These are phyloP conservation scores for Steinernema feltiae DNA, from an alignment of 1,140 invertebrate genomes.

Conservation along the genomic window DNA sequence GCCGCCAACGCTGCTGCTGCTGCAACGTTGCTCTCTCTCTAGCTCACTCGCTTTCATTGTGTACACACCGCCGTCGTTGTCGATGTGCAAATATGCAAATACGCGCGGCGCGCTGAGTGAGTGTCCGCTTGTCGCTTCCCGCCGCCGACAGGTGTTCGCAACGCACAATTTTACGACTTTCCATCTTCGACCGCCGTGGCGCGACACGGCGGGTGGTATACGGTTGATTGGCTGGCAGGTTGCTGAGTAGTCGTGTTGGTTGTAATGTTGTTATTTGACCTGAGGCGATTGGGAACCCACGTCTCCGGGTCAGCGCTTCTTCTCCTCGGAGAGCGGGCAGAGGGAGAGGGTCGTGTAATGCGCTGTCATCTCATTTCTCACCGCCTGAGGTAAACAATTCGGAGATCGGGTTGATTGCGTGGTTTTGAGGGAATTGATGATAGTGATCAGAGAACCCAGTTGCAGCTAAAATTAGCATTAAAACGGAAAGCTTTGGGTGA, in stretches of 20 bases:
- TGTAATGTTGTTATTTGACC: slow-evolving; percentile 11
- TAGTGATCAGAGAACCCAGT: too few relatives aligned
- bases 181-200: background rate
- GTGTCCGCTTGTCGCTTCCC: slow-evolving; percentile 9
- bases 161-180: slow-evolving; percentile 8
- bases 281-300: background rate
- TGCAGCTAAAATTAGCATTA: too few relatives aligned
- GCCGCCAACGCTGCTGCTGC: too few relatives aligned
- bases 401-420: too few relatives aligned
- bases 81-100: slow-evolving; percentile 11
- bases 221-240: too few relatives aligned
- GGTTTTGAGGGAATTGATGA: too few relatives aligned
- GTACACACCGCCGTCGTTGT: background rate
- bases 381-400: slow-evolving; percentile 7
- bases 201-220: too few relatives aligned
- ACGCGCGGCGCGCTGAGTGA: background rate
- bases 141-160: background rate
- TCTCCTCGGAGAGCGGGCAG: too few relatives aligned
- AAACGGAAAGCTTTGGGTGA: too few relatives aligned
- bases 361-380: background rate
- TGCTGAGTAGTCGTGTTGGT: too few relatives aligned
- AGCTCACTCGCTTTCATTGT: background rate
- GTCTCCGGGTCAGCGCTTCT: too few relatives aligned
- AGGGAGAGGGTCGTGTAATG: background rate
- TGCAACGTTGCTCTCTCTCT: too few relatives aligned